phyloP scores from a whole-genome alignment of 2,888 invertebrate species.

The Hypercompe scribonia region DNA sequence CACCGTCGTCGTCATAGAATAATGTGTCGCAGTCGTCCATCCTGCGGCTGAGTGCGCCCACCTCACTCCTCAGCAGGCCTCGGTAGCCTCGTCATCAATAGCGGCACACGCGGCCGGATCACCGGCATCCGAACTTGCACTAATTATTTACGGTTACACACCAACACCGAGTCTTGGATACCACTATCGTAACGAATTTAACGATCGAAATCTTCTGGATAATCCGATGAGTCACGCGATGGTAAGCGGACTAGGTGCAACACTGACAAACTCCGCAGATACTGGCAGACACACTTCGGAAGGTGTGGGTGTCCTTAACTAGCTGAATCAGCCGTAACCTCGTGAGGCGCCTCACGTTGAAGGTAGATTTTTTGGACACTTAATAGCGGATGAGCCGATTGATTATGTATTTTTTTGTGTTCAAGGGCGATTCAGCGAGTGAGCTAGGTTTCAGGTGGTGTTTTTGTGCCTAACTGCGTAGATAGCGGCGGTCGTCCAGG shows the following conservation, averaged over 20 bases:
- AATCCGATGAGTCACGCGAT: slow-evolving; percentile 82
- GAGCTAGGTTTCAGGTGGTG: slow-evolving; percentile 69
- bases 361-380: slow-evolving; percentile 57
- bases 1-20: slow-evolving; percentile 86
- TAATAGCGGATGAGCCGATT: slow-evolving; percentile 53
- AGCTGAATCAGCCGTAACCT: slow-evolving; percentile 67
- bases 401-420: slow-evolving; percentile 62
- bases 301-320: slow-evolving; percentile 84
- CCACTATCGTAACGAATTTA: slow-evolving; percentile 67
- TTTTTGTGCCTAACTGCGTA: slow-evolving; percentile 83
- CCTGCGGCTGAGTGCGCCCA: slow-evolving; percentile 68
- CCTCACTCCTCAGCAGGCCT: slow-evolving; percentile 73
- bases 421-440: slow-evolving; percentile 69
- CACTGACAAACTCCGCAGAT: slow-evolving; percentile 60
- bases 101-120: slow-evolving; percentile 70
- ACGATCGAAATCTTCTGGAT: slow-evolving; percentile 72
- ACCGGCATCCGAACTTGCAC: slow-evolving; percentile 83
- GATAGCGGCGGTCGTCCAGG: slow-evolving; percentile 63
- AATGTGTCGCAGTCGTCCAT: slow-evolving; percentile 84
- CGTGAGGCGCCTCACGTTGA: slow-evolving; percentile 62
- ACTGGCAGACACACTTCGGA: slow-evolving; percentile 46
- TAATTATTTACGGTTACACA: slow-evolving; percentile 61
- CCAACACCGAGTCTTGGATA: slow-evolving; percentile 58
- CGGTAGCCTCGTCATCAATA: slow-evolving; percentile 83
- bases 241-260: slow-evolving; percentile 65